phyloP scores from a whole-genome alignment of 2,797 vertebrate species.

The Lagorchestes hirsutus region DNA sequence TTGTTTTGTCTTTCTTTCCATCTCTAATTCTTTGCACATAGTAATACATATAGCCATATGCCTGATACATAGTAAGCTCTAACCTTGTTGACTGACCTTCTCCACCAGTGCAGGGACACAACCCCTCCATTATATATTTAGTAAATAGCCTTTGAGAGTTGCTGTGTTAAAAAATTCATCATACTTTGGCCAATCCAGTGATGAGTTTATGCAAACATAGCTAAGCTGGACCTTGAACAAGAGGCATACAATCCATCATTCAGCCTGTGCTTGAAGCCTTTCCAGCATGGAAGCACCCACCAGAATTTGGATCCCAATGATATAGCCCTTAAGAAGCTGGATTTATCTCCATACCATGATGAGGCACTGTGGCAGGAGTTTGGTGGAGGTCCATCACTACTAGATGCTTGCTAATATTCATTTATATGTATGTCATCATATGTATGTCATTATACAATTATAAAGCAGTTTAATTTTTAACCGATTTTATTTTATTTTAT shows the following conservation, averaged over 20 bases:
- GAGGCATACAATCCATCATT: neutral
- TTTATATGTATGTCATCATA: neutral
- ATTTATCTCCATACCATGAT: neutral
- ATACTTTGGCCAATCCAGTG: neutral
- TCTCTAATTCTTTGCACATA: neutral
- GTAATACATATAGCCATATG: neutral
- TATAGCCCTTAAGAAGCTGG: neutral
- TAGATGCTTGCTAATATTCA: neutral
- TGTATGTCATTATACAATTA: neutral
- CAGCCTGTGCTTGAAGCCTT: neutral
- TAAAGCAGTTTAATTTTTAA: neutral
- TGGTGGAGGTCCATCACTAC: neutral
- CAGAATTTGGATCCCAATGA: neutral
- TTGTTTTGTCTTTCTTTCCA: neutral
- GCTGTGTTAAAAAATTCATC: neutral
- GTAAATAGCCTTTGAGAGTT: neutral
- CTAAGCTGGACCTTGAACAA: neutral
- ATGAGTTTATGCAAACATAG: neutral
- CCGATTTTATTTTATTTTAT: neutral
- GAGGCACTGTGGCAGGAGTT: neutral
- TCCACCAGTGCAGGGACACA: neutral
- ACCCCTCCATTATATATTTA: neutral
- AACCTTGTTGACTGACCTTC: neutral
- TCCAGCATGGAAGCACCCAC: neutral
- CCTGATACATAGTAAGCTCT: neutral